Conservation (phyloP, 2,113 vertebrate genomes). For the Colossoma macropomum region DNA sequence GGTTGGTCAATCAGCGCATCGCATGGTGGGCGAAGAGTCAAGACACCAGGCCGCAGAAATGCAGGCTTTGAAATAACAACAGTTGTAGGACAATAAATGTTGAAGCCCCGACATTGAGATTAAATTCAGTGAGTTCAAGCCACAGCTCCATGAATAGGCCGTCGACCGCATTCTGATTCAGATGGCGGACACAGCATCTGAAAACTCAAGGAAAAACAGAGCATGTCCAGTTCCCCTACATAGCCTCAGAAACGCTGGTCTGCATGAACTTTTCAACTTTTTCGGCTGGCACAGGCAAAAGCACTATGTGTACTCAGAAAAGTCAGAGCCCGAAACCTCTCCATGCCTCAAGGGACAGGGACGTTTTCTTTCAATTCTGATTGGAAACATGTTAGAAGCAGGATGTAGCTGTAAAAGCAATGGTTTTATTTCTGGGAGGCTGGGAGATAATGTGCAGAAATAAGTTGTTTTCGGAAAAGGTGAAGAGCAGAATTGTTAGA, state of each 20-base stretch:
- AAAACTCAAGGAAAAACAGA: conserved; percentile 19
- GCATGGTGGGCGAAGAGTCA: conserved; percentile 66
- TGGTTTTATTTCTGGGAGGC: not conserved
- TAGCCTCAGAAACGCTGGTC: conserved; percentile 14
- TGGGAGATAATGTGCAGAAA: not conserved
- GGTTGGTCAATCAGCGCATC: conserved; percentile 56
- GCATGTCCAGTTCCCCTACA: not conserved
- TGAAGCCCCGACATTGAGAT: conserved; percentile 67
- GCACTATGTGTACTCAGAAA: conserved; percentile 12
- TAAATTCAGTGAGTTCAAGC: conserved; percentile 50
- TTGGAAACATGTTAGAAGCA: not conserved
- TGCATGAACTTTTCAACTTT: conserved; percentile 47
- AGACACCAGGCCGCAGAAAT: conserved; percentile 66
- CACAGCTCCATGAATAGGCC: conserved; percentile 34
- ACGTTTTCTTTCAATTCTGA: not conserved
- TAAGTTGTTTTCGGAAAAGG: not conserved
- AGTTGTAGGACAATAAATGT: conserved; percentile 70
- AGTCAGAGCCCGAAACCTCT: not conserved
- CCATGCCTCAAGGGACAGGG: not conserved
- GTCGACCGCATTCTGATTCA: conserved; percentile 35
- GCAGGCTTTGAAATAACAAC: conserved; percentile 74
- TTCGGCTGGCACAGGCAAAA: conserved; percentile 28
- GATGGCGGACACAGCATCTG: conserved; percentile 24
- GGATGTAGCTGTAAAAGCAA: not conserved
- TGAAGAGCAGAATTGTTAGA: not conserved